Evolutionary conservation across 2,797 vertebrate genomes (phyloP).

Genomic region (Myotis pilosus): DNA sequence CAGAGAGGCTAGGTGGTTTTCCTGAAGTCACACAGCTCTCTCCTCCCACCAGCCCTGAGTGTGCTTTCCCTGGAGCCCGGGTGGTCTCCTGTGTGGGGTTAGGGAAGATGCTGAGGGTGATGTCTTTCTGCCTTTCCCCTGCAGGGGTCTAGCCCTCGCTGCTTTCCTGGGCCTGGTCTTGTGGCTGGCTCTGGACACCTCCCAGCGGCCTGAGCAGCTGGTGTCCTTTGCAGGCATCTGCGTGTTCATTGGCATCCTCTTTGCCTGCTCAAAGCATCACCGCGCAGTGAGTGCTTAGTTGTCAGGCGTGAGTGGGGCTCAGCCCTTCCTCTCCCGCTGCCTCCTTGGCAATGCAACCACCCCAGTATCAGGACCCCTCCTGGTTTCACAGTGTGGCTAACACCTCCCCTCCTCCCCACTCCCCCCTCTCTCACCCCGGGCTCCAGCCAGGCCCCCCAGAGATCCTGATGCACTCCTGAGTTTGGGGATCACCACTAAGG

Average conservation of each 20-base stretch:
- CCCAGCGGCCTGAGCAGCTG: constrained; percentile 88
- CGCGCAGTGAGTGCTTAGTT: constrained; percentile 83
- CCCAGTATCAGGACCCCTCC: neutral
- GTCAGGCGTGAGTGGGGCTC: neutral
- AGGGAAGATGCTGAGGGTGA: neutral
- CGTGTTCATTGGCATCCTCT: constrained; percentile 87
- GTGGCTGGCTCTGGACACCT: constrained; percentile 91
- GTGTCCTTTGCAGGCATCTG: constrained; percentile 93
- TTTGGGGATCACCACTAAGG: neutral
- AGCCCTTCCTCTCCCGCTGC: neutral
- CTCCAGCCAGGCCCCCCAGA: neutral
- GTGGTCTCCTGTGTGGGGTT: neutral
- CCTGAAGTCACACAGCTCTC: neutral
- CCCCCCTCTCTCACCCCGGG: too few species aligned
- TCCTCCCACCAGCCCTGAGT: neutral
- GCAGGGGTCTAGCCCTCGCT: constrained; percentile 87
- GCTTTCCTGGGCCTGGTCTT: constrained; percentile 85
- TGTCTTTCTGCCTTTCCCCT: constrained; percentile 32
- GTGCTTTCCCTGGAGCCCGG: neutral
- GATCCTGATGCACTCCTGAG: neutral
- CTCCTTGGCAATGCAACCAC: neutral
- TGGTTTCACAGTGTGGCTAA: neutral
- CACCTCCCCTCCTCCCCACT: neutral
- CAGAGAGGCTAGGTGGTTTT: neutral
- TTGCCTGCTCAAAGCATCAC: constrained; percentile 90